Conservation (phyloP, 2,113 vertebrate genomes). For the Perccottus glenii region DNA sequence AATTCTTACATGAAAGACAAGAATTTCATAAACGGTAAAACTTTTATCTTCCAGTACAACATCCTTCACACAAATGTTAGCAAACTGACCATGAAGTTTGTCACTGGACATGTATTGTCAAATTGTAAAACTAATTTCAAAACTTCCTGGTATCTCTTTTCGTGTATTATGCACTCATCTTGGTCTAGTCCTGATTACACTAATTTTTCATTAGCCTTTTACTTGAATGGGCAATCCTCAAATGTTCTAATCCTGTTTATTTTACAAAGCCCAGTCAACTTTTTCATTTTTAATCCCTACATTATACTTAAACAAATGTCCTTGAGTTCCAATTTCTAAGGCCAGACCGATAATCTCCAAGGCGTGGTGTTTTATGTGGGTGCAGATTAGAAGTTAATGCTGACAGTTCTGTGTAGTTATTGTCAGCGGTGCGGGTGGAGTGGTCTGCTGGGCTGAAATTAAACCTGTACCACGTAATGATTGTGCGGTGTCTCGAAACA, state of each 20-base stretch:
- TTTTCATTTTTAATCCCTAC: slow-evolving; percentile 22
- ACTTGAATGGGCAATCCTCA: slow-evolving; percentile 33
- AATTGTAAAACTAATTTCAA: too few species aligned
- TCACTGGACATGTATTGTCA: background rate
- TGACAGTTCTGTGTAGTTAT: slow-evolving; percentile 35
- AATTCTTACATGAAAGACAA: too few species aligned
- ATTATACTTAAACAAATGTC: slow-evolving; percentile 25
- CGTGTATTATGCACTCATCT: background rate
- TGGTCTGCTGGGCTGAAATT: slow-evolving; percentile 32
- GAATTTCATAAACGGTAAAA: background rate
- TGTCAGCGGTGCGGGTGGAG: slow-evolving; percentile 22
- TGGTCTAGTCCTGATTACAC: background rate
- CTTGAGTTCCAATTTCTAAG: slow-evolving; percentile 20
- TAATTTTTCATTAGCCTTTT: slow-evolving; percentile 23
- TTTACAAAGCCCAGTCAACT: slow-evolving; percentile 33
- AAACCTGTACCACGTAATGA: slow-evolving; percentile 48
- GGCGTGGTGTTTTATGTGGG: slow-evolving; percentile 24
- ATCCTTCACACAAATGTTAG: background rate
- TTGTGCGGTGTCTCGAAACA: slow-evolving; percentile 49
- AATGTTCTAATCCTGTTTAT: slow-evolving; percentile 41
- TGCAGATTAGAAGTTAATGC: slow-evolving; percentile 44
- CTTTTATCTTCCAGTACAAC: background rate
- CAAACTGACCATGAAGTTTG: background rate
- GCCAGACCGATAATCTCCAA: slow-evolving; percentile 13
- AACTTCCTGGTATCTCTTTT: too few species aligned